These are phyloP conservation scores for Tupaia chinensis DNA, from an alignment of 2,113 vertebrate genomes.

Conservation along the genomic window DNA sequence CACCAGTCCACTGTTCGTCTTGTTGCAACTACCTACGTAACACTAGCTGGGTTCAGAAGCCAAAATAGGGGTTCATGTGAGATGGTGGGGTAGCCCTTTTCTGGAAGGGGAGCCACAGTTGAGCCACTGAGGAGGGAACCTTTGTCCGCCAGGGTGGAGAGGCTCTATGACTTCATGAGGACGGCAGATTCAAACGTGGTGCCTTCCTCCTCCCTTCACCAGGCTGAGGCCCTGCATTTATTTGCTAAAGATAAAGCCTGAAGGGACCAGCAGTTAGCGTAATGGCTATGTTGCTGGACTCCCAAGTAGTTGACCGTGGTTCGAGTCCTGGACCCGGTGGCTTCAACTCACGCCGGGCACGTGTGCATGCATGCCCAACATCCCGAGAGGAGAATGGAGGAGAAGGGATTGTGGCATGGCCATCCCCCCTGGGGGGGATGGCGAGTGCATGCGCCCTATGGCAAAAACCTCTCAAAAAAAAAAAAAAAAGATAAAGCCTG, in stretches of 20 bases:
- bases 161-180: background rate
- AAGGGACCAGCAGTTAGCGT: background rate
- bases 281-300: no score
- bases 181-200: background rate
- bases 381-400: no score
- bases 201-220: background rate
- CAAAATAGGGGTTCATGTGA: no score
- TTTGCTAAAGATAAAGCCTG: constrained; percentile 48
- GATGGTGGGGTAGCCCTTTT: background rate
- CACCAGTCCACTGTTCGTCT: accelerated
- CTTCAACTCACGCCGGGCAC: no score
- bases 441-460: no score
- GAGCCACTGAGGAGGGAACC: background rate
- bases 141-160: accelerated
- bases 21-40: background rate
- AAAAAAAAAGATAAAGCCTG: background rate
- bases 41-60: background rate
- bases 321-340: no score
- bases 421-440: no score
- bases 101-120: background rate
- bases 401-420: no score
- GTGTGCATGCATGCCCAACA: no score
- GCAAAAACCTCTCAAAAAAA: no score
- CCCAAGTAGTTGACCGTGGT: no score
- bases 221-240: background rate